Evolutionary conservation across 2,797 vertebrate species (phyloP).

Genomic region (Lepilemur septentrionalis): DNA sequence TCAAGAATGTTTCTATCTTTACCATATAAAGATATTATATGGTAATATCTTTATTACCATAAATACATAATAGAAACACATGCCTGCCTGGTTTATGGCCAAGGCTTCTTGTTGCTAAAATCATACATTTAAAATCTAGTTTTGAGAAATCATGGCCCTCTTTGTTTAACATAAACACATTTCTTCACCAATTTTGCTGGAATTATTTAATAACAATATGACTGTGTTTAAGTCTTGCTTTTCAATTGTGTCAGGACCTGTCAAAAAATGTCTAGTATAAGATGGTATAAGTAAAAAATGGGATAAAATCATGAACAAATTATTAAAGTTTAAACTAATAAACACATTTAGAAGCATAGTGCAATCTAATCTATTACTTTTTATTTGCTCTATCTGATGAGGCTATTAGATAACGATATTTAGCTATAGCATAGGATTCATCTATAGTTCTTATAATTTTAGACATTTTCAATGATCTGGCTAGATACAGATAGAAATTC

Average conservation of each 20-base stretch:
- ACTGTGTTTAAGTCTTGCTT: neutral
- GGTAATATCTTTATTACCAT: neutral
- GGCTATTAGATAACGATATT: neutral
- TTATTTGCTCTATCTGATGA: neutral
- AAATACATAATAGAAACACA: neutral
- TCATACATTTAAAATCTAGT: neutral
- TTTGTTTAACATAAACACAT: neutral
- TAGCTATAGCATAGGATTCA: neutral
- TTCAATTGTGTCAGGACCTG: neutral
- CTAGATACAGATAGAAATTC: neutral
- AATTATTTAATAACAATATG: neutral
- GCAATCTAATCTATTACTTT: neutral
- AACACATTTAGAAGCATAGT: neutral
- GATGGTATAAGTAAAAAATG: neutral
- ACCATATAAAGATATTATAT: too few relatives aligned
- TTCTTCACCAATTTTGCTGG: neutral
- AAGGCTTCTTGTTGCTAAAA: neutral
- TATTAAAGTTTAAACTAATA: neutral
- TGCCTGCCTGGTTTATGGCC: neutral
- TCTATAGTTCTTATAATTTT: conserved; percentile 4
- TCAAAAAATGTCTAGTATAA: neutral
- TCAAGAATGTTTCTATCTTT: neutral
- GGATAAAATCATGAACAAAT: neutral
- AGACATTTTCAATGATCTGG: neutral
- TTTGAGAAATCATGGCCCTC: neutral